phyloP scores from a whole-genome alignment of 1,140 invertebrate species.

The Sycophaga agraensis region DNA sequence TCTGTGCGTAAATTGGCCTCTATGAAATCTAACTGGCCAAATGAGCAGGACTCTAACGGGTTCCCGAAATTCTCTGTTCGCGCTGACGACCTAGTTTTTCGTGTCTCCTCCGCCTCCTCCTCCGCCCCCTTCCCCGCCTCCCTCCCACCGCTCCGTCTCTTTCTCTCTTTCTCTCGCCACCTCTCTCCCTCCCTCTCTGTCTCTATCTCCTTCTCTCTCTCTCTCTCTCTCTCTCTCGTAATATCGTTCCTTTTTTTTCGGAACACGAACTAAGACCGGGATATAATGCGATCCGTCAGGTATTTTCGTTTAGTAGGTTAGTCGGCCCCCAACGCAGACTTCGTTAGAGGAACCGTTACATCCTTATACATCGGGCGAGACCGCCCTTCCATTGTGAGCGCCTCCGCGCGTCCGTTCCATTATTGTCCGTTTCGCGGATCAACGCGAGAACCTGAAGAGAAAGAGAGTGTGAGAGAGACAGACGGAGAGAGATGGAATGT shows the following conservation, averaged over 20 bases:
- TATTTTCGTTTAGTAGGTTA: conserved; percentile 51
- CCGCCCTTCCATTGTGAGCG: conserved; percentile 43
- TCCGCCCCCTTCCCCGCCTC: conserved; percentile 16
- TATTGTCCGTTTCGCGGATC: conserved; percentile 38
- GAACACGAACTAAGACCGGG: conserved; percentile 34
- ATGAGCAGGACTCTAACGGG: conserved; percentile 18
- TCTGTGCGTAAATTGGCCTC: conserved; percentile 3
- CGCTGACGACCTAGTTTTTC: conserved; percentile 6
- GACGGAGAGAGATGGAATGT: conserved; percentile 3
- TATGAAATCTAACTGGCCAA: conserved; percentile 5
- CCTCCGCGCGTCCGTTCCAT: conserved; percentile 32
- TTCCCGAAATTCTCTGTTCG: conserved; percentile 17
- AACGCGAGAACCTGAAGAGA: neutral
- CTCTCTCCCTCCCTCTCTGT: neutral
- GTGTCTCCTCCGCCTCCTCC: neutral
- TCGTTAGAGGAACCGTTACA: conserved; percentile 49
- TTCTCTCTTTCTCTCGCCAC: conserved; percentile 21
- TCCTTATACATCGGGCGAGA: conserved; percentile 34
- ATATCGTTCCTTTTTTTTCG: conserved; percentile 35
- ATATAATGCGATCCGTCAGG: conserved; percentile 28
- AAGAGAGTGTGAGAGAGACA: neutral
- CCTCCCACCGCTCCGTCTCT: neutral
- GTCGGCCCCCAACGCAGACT: conserved; percentile 40
- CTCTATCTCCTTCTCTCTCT: neutral
- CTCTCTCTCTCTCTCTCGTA: conserved; percentile 19